Conservation (phyloP, 2,113 vertebrate species). For the Phoenicopterus ruber region DNA sequence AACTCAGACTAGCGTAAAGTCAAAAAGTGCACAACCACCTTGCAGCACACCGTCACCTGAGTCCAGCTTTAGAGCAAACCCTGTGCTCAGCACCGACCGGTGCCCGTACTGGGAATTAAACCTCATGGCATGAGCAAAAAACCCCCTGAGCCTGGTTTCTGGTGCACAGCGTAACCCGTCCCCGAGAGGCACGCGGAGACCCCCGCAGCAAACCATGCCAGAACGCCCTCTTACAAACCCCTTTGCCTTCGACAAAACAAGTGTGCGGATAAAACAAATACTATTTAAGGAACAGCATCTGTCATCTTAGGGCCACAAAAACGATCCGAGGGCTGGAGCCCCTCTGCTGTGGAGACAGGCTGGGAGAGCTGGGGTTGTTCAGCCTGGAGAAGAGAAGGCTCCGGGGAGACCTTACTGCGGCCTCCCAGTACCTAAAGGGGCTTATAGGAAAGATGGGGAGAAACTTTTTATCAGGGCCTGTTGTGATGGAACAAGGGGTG, state of each 20-base stretch:
- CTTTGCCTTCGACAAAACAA: neutral
- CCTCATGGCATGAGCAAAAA: fast-evolving
- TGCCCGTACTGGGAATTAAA: neutral
- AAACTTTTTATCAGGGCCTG: too few relatives aligned
- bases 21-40: fast-evolving
- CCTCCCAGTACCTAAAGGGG: too few relatives aligned
- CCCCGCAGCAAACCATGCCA: neutral
- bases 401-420: too few relatives aligned
- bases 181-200: neutral
- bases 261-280: neutral
- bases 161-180: fast-evolving
- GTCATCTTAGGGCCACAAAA: too few relatives aligned
- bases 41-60: fast-evolving
- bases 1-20: neutral
- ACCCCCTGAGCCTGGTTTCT: neutral
- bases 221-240: neutral
- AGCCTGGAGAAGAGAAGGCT: too few relatives aligned
- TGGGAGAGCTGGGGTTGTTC: too few relatives aligned
- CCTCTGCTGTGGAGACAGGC: too few relatives aligned
- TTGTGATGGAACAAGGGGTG: too few relatives aligned
- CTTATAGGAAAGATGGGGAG: too few relatives aligned
- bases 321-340: too few relatives aligned
- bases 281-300: neutral
- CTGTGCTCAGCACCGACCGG: fast-evolving
- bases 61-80: neutral